Evolutionary conservation across 2,113 vertebrate genomes (phyloP), one percentile per base, ranked within the genome.

Genomic region (Gobius niger): DNA sequence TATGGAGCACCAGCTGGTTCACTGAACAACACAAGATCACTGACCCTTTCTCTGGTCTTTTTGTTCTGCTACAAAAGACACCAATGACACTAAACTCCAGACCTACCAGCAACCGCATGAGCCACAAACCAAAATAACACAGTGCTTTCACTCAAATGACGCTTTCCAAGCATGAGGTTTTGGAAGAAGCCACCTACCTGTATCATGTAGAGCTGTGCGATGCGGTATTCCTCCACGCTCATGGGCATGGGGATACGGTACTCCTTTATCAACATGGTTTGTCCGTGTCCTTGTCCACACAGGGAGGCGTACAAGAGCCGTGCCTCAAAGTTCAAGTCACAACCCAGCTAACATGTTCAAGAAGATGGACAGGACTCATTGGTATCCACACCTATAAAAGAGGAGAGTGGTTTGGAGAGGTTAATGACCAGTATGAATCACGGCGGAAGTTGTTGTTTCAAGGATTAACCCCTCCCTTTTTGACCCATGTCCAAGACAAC

Each of bases 191-290:
- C 60, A 63, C 87, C 91, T 86, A 98, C 97, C 96, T 98, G 97
- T 40, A 99, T 99, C 97, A 99, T 99, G 89, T 99, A 99, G 61
- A 99, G 95, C 93, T 99, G 97, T 0, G 97, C 96, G 2, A 99
- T 98, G 73, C 97, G 95, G 91, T 98, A 98, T 79, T 98, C 97
- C 44, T 98, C 97, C 94, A 98, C 95, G 4, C 96, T 98, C 96
- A 98, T 94, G 0, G 96, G 97, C 85, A 98, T 95, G 71, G 96
- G 96, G 84, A 98, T 98, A 40, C 95, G 96, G 79, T 99, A 99
- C 86, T 99, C 97, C 85, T 99, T 99, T 89, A 98, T 96, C 44
- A 97, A 92, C 94, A 96, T 98, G 90, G 85, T 94, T 94, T 94
- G 91, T 89, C 91, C 75, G 92, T 88, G 52, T 24, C 65, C 65